Evolutionary conservation across 2,113 vertebrate genomes (phyloP).

Genomic region (Hylia prasina): DNA sequence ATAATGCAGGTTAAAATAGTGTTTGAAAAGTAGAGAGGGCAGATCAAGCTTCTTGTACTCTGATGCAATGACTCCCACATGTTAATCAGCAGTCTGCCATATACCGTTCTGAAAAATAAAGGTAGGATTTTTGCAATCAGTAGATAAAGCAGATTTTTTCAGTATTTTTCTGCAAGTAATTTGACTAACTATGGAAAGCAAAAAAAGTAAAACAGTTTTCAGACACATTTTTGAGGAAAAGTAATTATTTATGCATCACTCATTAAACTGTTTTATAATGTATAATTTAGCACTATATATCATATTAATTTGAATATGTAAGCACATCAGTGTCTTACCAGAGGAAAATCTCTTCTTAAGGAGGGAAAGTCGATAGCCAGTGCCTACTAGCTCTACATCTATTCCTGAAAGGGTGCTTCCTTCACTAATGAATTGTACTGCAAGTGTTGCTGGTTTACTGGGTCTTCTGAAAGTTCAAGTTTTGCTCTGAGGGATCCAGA

Average conservation of each 20-base stretch:
- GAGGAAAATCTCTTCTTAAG: conserved; percentile 93
- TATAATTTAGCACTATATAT: background rate
- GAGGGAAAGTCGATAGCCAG: conserved; percentile 90
- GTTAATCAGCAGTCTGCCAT: conserved; percentile 90
- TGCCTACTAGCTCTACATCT: conserved; percentile 86
- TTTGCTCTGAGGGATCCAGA: conserved; percentile 92
- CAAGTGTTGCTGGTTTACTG: conserved; percentile 86
- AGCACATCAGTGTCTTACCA: conserved; percentile 70
- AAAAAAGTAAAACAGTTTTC: background rate
- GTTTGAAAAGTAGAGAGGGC: conserved; percentile 64
- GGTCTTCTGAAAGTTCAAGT: conserved; percentile 91
- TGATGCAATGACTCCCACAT: conserved; percentile 19
- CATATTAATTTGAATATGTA: background rate
- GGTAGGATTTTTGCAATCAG: background rate
- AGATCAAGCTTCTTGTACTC: conserved; percentile 35
- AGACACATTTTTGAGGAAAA: background rate
- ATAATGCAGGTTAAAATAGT: conserved; percentile 66
- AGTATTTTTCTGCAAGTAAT: background rate
- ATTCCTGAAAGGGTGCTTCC: conserved; percentile 89
- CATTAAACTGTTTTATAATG: background rate
- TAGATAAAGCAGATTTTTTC: background rate
- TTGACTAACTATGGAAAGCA: background rate
- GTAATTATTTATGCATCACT: background rate
- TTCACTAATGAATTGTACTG: conserved; percentile 91
- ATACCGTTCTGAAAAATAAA: conserved; percentile 84